Conservation (phyloP, 2,888 invertebrate genomes). For the Arenicola marina region DNA sequence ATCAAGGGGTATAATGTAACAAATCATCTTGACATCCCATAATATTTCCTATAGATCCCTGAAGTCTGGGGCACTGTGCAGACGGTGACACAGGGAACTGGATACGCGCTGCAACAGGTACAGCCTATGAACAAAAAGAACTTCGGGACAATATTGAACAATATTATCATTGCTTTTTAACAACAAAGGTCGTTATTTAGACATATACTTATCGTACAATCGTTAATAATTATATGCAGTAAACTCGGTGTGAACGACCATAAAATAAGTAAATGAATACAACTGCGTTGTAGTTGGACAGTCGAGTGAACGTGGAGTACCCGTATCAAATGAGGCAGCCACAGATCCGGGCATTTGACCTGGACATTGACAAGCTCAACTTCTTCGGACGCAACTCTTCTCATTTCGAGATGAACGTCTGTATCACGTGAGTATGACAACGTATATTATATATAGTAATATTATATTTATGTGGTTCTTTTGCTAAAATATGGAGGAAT, state of each 20-base stretch:
- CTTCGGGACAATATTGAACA: background rate
- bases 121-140: background rate
- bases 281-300: conserved; percentile 67
- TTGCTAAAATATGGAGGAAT: too few species aligned
- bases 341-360: conserved; percentile 67
- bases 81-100: background rate
- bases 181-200: too few species aligned
- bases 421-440: conserved; percentile 62
- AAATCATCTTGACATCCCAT: too few species aligned
- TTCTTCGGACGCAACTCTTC: conserved; percentile 85
- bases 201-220: too few species aligned
- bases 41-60: conserved; percentile 1
- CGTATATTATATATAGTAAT: too few species aligned
- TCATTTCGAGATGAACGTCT: conserved; percentile 75
- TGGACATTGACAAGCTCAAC: conserved; percentile 67
- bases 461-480: too few species aligned
- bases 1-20: too few species aligned
- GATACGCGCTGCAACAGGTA: background rate
- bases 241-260: too few species aligned
- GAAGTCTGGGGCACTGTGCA: background rate
- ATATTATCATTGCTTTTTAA: background rate
- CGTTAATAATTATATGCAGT: too few species aligned
- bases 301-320: conserved; percentile 55
- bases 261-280: too few species aligned
- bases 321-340: conserved; percentile 16